Evolutionary conservation across 2,888 invertebrate genomes (phyloP).

Genomic region (Alitta virens): DNA sequence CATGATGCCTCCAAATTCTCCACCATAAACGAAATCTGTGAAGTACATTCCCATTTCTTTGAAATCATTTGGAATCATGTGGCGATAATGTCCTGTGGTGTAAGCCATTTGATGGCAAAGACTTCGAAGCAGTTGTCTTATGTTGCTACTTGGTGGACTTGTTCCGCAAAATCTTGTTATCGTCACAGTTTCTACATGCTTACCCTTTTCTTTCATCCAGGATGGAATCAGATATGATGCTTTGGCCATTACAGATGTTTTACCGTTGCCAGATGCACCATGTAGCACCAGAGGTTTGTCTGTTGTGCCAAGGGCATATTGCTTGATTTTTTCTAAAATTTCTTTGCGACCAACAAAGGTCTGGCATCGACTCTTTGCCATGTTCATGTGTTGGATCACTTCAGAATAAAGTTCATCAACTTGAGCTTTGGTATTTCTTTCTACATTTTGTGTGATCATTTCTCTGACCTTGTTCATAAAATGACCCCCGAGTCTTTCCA

Average conservation of each 20-base stretch:
- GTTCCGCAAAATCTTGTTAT: slow-evolving; percentile 22
- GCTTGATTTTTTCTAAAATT: slow-evolving; percentile 3
- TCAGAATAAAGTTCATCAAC: slow-evolving; percentile 37
- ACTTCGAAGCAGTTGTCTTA: slow-evolving; percentile 16
- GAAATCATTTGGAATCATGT: slow-evolving; percentile 18
- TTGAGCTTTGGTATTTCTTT: slow-evolving; percentile 21
- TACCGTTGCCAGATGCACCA: slow-evolving; percentile 41
- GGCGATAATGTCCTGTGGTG: slow-evolving; percentile 16
- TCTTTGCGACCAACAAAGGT: slow-evolving; percentile 35
- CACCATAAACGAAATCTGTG: slow-evolving; percentile 16
- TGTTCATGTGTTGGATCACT: slow-evolving; percentile 36
- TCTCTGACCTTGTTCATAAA: slow-evolving; percentile 34
- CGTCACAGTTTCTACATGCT: neutral
- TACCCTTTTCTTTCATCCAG: slow-evolving; percentile 12
- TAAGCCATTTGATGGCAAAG: slow-evolving; percentile 26
- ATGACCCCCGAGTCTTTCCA: slow-evolving; percentile 31
- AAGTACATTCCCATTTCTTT: slow-evolving; percentile 21
- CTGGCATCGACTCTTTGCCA: slow-evolving; percentile 25
- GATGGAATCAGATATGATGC: slow-evolving; percentile 12
- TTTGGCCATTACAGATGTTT: slow-evolving; percentile 24
- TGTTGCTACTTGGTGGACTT: slow-evolving; percentile 13
- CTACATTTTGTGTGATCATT: slow-evolving; percentile 34
- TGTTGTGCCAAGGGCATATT: slow-evolving; percentile 32
- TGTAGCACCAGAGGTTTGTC: slow-evolving; percentile 37
- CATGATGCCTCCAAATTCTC: slow-evolving; percentile 25